Base-by-base conservation (phyloP, 2,888 invertebrate species). In the Deilephila porcellus region DNA sequence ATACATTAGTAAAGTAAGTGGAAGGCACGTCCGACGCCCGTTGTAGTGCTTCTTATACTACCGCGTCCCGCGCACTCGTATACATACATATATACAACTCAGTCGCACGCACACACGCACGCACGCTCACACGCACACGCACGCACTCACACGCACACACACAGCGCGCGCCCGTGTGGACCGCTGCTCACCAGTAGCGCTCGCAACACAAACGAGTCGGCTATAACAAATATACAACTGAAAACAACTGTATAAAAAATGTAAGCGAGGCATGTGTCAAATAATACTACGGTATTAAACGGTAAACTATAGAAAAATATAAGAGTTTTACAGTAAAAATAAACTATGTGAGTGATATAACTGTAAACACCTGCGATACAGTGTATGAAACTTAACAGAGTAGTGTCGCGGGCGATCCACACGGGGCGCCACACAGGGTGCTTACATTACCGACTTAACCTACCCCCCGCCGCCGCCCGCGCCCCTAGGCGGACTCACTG, bases 1-100 rank as follows among this genome's bases (percentile, higher is more conserved):
- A 91, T 90, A 89, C 86, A 87, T 88, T 86, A 86, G 84, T 88
- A 88, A 86, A 86, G 76, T 81, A 83, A 83, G 82, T 80, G 75
- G 81, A 86, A 90, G 91, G 91, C 91, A 87, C 91, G 90, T 87
- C 89, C 86, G 88, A 88, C 90, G 90, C 91, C 89, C 81, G 88
- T 73, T 89, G 88, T 88, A 89, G 86, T 88, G 84, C 86, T 82
- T 82, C 86, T 83, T 85, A 85, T 70, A 76, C 84, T 87, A 85
- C 86, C 84, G 86, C 88, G 87, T 83, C 87, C 85, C 84, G 86
- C 88, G 87, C 88, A 85, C 84, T 80, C 86, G 78, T 80, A 78
- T 81, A 85, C 82, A 83, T 81, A 84, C 80, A 86, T 82, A 86
- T 80, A 85, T 82, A 86, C 80, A 86, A 81, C 82, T 81, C 79